phyloP scores from a whole-genome alignment of 2,888 invertebrate genomes.

The Plagiodera versicolora region DNA sequence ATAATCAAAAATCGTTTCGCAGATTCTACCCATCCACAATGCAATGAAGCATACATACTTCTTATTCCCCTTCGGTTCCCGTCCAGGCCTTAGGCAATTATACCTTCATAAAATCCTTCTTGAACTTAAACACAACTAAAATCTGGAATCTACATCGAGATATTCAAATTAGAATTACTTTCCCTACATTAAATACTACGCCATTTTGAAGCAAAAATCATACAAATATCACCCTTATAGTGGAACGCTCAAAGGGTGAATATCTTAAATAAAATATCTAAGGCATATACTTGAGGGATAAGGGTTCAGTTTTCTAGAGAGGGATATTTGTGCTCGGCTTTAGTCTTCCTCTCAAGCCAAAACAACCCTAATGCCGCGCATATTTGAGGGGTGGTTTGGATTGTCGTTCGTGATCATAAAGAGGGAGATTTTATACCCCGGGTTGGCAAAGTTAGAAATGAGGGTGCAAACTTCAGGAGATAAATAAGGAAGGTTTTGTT shows the following conservation, averaged over 20 bases:
- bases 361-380: conserved; percentile 18
- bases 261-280: conserved; percentile 50
- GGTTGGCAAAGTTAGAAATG: conserved; percentile 48
- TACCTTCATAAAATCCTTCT: conserved; percentile 48
- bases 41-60: conserved; percentile 35
- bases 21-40: conserved; percentile 13
- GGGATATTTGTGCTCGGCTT: conserved; percentile 48
- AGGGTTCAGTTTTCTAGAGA: conserved; percentile 50
- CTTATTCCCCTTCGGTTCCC: conserved; percentile 29
- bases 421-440: conserved; percentile 49
- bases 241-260: conserved; percentile 43
- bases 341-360: conserved; percentile 28
- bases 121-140: conserved; percentile 51
- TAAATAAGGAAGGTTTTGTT: conserved; percentile 46
- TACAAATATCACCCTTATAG: conserved; percentile 48
- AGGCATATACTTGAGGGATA: conserved; percentile 48
- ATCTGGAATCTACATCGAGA: conserved; percentile 50
- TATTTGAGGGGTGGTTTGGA: conserved; percentile 31
- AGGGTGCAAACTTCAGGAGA: conserved; percentile 48
- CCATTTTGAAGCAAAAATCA: conserved; percentile 52
- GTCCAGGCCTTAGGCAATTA: conserved; percentile 35
- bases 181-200: conserved; percentile 54
- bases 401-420: conserved; percentile 36
- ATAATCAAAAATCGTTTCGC: conserved; percentile 6
- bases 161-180: conserved; percentile 53